Percentiles rank a stretch among this genome's conserved stretches.
phyloP scores from a whole-genome alignment of 2,888 invertebrate species.

The Spilosoma lubricipeda region DNA sequence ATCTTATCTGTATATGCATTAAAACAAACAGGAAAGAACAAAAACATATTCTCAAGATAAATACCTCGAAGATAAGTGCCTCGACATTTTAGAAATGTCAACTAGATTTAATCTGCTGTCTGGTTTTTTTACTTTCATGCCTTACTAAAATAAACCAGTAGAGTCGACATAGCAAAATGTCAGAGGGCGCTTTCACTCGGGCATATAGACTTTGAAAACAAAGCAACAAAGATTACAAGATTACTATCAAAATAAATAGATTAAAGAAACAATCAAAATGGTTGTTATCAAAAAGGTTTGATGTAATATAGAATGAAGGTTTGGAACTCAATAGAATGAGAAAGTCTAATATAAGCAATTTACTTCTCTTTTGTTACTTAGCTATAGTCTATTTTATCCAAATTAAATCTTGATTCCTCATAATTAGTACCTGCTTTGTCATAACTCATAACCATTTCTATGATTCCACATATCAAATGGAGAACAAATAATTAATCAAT shows the following conservation, averaged over 20 bases:
- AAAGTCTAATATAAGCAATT: neutral
- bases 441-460: neutral
- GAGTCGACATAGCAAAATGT: constrained; percentile 60
- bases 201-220: constrained; percentile 43
- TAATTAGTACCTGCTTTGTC: neutral
- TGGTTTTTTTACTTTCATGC: constrained; percentile 57
- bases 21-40: constrained; percentile 7
- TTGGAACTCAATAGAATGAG: neutral
- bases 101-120: constrained; percentile 47
- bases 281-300: constrained; percentile 29
- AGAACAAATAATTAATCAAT: constrained; percentile 24
- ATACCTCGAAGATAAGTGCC: constrained; percentile 17
- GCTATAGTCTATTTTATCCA: neutral
- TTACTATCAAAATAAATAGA: constrained; percentile 54
- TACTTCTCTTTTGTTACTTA: neutral
- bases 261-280: constrained; percentile 30
- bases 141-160: constrained; percentile 57
- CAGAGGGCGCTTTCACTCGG: constrained; percentile 63
- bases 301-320: neutral
- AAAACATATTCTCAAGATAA: constrained; percentile 17
- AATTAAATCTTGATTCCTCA: neutral
- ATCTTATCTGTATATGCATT: constrained; percentile 11
- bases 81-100: constrained; percentile 48
- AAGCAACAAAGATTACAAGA: constrained; percentile 27
- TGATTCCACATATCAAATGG: constrained; percentile 23